Conservation (phyloP, 2,888 invertebrate genomes). For the Drosophila prolongata region DNA sequence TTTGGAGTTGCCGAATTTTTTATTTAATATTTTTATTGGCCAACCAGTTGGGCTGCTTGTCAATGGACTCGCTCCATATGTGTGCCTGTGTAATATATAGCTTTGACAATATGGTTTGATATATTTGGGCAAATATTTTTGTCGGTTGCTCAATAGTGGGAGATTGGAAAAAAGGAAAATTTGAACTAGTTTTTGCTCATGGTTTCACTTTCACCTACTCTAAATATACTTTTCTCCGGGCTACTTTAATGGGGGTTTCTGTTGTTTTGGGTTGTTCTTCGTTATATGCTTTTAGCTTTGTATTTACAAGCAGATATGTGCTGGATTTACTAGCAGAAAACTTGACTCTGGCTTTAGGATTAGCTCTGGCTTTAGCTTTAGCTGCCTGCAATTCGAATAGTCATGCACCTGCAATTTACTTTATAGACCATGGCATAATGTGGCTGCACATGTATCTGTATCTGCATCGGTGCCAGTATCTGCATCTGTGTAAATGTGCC, state of each 20-base stretch:
- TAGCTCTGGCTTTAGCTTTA: slow-evolving; percentile 26
- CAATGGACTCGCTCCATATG: slow-evolving; percentile 44
- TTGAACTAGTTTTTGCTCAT: neutral
- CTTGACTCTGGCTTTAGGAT: slow-evolving; percentile 11
- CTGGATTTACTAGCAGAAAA: slow-evolving; percentile 9
- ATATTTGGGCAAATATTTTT: slow-evolving; percentile 29
- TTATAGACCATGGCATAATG: slow-evolving; percentile 84
- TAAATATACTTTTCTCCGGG: neutral
- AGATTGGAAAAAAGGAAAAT: neutral
- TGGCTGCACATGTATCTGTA: slow-evolving; percentile 55
- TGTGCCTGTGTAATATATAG: slow-evolving; percentile 24
- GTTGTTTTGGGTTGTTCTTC: neutral
- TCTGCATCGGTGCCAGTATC: slow-evolving; percentile 21
- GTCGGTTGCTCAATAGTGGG: slow-evolving; percentile 31
- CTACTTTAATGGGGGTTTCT: neutral
- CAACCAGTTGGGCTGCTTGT: slow-evolving; percentile 68
- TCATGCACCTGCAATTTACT: slow-evolving; percentile 84
- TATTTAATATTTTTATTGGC: slow-evolving; percentile 50
- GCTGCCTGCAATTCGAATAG: slow-evolving; percentile 74
- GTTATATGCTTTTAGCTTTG: neutral
- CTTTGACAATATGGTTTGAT: slow-evolving; percentile 24
- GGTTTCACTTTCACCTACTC: slow-evolving; percentile 19
- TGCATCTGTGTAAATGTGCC: slow-evolving; percentile 13
- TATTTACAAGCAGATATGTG: slow-evolving; percentile 18
- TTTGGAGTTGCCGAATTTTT: slow-evolving; percentile 38